Conservation (phyloP, 1,140 invertebrate genomes). For the Zaprionus ornatus region DNA sequence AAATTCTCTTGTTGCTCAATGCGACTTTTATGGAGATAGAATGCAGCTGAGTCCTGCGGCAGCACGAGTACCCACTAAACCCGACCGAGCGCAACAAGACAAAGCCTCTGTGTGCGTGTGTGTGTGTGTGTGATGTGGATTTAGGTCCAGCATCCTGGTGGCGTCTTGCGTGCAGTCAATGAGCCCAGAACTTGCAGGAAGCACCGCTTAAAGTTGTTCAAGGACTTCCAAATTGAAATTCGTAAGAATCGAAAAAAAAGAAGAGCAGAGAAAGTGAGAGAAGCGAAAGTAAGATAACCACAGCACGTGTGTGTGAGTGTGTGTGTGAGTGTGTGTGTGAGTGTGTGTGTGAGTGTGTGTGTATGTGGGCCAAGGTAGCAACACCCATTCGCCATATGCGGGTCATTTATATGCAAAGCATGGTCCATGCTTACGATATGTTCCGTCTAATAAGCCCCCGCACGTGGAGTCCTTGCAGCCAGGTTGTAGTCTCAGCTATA, state of each 20-base stretch:
- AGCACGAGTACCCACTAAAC: slow-evolving; percentile 1
- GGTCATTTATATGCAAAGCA: slow-evolving; percentile 80
- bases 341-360: not conserved
- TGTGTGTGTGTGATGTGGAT: slow-evolving; percentile 17
- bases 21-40: slow-evolving; percentile 76
- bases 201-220: slow-evolving; percentile 61
- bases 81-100: slow-evolving; percentile 40
- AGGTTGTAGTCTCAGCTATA: slow-evolving; percentile 35
- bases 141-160: slow-evolving; percentile 16
- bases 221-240: slow-evolving; percentile 52
- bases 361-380: slow-evolving; percentile 50
- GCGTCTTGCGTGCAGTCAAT: slow-evolving; percentile 49
- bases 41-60: slow-evolving; percentile 61
- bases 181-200: slow-evolving; percentile 38
- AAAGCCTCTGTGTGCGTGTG: not conserved
- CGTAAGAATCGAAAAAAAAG: slow-evolving; percentile 16
- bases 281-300: not conserved
- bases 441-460: slow-evolving; percentile 64
- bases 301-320: not conserved
- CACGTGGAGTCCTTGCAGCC: slow-evolving; percentile 44
- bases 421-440: slow-evolving; percentile 65
- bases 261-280: not conserved
- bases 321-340: not conserved
- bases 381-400: slow-evolving; percentile 43
- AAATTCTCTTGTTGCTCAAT: slow-evolving; percentile 63